These are phyloP conservation scores for Ia io DNA, from an alignment of 2,113 vertebrate genomes.

Conservation along the genomic window DNA sequence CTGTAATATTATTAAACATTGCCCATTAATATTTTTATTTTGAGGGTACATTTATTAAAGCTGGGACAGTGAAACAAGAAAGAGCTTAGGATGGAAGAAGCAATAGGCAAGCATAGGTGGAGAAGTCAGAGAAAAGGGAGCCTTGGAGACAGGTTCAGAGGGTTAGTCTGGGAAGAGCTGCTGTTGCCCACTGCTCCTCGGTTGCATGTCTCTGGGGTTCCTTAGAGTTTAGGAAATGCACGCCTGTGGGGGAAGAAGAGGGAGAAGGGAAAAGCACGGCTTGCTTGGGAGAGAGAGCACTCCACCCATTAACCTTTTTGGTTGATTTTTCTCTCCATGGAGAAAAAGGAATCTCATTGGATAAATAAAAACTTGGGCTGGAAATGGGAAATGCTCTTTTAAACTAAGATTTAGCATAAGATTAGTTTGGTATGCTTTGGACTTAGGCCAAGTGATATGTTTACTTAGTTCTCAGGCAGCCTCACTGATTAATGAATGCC, in stretches of 20 bases:
- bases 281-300: neutral
- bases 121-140: neutral
- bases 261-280: neutral
- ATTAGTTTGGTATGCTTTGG: neutral
- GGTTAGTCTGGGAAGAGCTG: neutral
- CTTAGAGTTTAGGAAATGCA: neutral
- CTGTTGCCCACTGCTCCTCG: neutral
- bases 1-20: slow-evolving; percentile 25
- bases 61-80: neutral
- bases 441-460: neutral
- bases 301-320: neutral
- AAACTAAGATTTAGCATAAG: neutral
- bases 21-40: neutral
- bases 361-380: neutral
- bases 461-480: neutral
- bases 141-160: neutral
- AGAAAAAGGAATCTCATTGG: neutral
- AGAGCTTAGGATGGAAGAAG: neutral
- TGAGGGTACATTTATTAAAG: neutral
- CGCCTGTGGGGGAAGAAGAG: neutral
- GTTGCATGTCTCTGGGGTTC: neutral
- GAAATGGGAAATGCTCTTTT: neutral
- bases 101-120: neutral
- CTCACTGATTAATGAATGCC: neutral
- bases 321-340: neutral